Percentiles rank a stretch among this genome's conserved stretches.
phyloP scores from a whole-genome alignment of 2,797 vertebrate species.

The Platalea minor region DNA sequence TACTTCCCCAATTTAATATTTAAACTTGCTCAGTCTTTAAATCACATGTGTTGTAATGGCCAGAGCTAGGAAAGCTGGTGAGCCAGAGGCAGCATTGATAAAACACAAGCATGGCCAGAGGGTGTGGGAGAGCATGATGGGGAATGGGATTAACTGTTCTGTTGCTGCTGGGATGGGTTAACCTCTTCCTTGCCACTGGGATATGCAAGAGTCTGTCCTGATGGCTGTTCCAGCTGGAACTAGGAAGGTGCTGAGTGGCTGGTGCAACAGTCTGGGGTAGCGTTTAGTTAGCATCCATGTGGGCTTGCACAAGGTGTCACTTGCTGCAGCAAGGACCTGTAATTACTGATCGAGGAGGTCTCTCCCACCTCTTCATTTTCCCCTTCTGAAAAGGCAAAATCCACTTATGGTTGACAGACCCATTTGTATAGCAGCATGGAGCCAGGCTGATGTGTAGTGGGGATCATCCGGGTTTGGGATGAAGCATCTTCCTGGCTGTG shows the following conservation, averaged over 20 bases:
- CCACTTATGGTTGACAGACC: neutral
- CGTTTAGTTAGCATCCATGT: neutral
- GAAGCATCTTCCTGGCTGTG: neutral
- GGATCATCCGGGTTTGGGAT: neutral
- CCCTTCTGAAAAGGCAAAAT: neutral
- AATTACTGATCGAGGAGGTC: neutral
- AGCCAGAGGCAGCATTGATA: neutral
- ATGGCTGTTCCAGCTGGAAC: neutral
- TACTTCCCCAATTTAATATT: slow-evolving; percentile 3
- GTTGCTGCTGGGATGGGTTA: neutral
- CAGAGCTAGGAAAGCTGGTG: neutral
- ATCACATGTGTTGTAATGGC: neutral
- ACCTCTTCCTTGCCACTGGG: neutral
- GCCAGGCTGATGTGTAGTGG: neutral
- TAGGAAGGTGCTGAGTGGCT: neutral
- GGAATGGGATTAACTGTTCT: neutral
- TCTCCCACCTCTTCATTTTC: neutral
- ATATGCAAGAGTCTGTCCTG: neutral
- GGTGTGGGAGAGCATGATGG: neutral
- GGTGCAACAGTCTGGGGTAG: neutral
- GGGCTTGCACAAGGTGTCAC: neutral
- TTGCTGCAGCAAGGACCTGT: neutral
- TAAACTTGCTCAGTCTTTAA: neutral
- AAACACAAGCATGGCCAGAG: neutral
- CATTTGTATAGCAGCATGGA: neutral